Conservation (phyloP, 2,888 invertebrate species). For the Micoletzkya japonica region DNA sequence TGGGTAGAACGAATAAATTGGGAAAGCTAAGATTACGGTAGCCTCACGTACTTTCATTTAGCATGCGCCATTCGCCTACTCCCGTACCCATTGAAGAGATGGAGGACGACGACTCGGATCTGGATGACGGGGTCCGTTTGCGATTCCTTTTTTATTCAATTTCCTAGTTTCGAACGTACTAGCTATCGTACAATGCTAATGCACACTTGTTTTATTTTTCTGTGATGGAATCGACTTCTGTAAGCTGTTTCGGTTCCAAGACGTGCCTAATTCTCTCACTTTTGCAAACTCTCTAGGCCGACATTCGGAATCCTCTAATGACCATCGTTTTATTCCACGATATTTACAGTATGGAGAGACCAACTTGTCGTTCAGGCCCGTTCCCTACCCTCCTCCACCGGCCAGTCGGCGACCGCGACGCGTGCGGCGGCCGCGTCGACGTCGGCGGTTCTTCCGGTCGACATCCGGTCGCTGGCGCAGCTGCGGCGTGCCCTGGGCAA, state of each 20-base stretch:
- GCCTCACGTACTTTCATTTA: not conserved
- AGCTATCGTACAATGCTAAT: no score
- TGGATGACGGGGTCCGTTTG: slow-evolving; percentile 6
- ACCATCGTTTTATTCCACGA: not conserved
- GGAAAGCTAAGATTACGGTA: no score
- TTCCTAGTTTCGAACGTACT: no score
- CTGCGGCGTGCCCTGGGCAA: slow-evolving; percentile 1
- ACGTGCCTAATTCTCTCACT: no score
- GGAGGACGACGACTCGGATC: slow-evolving; percentile 9
- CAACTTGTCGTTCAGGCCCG: not conserved
- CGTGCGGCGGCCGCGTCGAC: slow-evolving; percentile 34
- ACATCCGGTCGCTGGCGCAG: slow-evolving; percentile 33
- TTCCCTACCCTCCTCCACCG: not conserved
- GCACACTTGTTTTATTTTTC: not conserved
- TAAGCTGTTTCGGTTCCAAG: no score
- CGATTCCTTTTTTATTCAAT: not conserved
- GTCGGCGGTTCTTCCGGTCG: slow-evolving; percentile 36
- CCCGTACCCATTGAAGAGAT: slow-evolving; percentile 1
- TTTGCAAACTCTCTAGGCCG: no score
- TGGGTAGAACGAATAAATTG: no score
- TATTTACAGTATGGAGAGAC: not conserved
- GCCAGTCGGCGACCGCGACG: not conserved
- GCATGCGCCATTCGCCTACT: slow-evolving; percentile 23
- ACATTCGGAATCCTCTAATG: not conserved
- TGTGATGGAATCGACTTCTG: not conserved